Percentiles rank a stretch among this genome's conserved stretches.
phyloP scores from a whole-genome alignment of 2,797 vertebrate species.

The Oreochromis mossambicus region DNA sequence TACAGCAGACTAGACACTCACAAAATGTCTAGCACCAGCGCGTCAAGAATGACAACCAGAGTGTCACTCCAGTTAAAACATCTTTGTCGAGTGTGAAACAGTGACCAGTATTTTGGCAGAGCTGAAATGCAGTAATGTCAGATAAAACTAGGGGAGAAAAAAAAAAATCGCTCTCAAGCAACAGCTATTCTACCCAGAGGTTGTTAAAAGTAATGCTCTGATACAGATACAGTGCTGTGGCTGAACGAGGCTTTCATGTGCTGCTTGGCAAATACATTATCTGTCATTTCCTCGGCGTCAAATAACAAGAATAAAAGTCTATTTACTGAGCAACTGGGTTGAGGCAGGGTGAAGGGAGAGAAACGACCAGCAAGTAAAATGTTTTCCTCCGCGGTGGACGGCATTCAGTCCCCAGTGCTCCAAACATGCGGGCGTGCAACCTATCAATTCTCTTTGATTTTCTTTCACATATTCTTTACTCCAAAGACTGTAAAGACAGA shows the following conservation, averaged over 20 bases:
- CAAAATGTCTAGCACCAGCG: conserved; percentile 39
- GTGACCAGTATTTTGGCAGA: conserved; percentile 25
- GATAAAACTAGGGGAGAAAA: neutral
- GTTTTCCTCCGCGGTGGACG: conserved; percentile 47
- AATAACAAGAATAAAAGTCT: conserved; percentile 65
- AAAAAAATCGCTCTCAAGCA: neutral
- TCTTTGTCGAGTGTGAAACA: conserved; percentile 44
- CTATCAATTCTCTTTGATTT: conserved; percentile 65
- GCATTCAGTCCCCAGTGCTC: conserved; percentile 51
- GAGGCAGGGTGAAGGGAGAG: conserved; percentile 27
- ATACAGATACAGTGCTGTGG: conserved; percentile 26
- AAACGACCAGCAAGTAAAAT: conserved; percentile 49
- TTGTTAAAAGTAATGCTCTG: conserved; percentile 15
- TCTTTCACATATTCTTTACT: conserved; percentile 48
- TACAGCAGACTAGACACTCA: conserved; percentile 37
- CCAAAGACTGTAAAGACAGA: conserved; percentile 47
- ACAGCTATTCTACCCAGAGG: neutral
- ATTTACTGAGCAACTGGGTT: conserved; percentile 48
- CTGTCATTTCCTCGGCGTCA: conserved; percentile 56
- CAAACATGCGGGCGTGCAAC: conserved; percentile 44
- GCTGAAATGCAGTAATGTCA: conserved; percentile 17
- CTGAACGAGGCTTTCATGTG: conserved; percentile 45
- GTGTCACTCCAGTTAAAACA: conserved; percentile 36
- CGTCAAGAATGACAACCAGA: conserved; percentile 44
- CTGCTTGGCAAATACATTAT: conserved; percentile 54